A percentile compares a stretch with the other conserved stretches of the same genome.
Conservation (phyloP, 2,113 vertebrate genomes). For the Phylloscopus trochiloides region DNA sequence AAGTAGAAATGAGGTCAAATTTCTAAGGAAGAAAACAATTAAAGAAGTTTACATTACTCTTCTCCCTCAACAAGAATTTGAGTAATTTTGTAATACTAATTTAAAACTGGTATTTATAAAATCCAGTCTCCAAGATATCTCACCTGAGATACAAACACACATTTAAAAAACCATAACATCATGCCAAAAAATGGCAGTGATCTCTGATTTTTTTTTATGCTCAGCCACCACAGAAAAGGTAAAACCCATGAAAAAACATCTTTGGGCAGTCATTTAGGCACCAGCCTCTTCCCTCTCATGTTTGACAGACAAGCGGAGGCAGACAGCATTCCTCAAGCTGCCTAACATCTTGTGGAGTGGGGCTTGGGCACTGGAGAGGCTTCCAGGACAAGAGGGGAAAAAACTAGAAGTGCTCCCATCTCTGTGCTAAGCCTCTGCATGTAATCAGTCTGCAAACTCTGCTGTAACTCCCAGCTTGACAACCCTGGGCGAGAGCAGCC, state of each 20-base stretch:
- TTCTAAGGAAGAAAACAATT: neutral
- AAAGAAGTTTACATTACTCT: neutral
- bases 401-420: neutral
- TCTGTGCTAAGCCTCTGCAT: neutral
- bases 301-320: neutral
- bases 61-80: neutral
- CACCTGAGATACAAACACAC: neutral
- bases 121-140: neutral
- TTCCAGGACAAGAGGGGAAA: neutral
- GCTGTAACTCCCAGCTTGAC: neutral
- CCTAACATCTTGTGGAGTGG: neutral
- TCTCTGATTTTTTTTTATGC: neutral
- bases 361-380: neutral
- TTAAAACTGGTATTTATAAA: slow-evolving; percentile 14
- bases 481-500: rapidly evolving
- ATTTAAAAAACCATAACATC: neutral
- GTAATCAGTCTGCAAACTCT: neutral
- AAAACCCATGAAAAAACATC: neutral
- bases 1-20: neutral
- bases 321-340: neutral
- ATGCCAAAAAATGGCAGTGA: neutral
- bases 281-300: neutral
- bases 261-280: neutral
- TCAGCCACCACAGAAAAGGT: neutral
- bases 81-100: neutral